Percentiles rank a stretch among this genome's conserved stretches.
phyloP scores from a whole-genome alignment of 2,888 invertebrate genomes.

The Drosophila anomelani region DNA sequence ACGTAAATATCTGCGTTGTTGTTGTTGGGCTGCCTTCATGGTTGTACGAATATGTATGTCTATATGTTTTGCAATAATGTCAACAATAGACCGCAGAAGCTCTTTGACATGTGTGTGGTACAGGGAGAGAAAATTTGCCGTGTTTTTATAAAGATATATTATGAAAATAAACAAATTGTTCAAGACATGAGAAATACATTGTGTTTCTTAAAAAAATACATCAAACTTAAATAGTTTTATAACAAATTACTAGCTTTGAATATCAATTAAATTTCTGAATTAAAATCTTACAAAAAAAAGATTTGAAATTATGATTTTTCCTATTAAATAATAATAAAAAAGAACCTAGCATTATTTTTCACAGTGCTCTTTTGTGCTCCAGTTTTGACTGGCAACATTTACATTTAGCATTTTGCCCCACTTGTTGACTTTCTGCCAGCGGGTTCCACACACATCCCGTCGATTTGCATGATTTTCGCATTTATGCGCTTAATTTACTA shows the following conservation, averaged over 20 bases:
- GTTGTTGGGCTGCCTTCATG: slow-evolving; percentile 3
- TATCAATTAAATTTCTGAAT: not conserved
- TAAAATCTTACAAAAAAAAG: not conserved
- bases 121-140: not conserved
- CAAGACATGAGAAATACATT: too few species aligned
- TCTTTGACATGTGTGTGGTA: slow-evolving; percentile 44
- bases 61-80: slow-evolving; percentile 69
- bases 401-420: slow-evolving; percentile 70
- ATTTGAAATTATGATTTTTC: too few species aligned
- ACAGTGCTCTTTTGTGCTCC: slow-evolving; percentile 44
- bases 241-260: not conserved
- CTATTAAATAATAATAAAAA: too few species aligned
- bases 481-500: slow-evolving; percentile 75
- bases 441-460: slow-evolving; percentile 34
- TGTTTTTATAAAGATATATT: not conserved
- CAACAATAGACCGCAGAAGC: slow-evolving; percentile 65
- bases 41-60: slow-evolving; percentile 11
- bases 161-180: not conserved
- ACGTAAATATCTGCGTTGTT: slow-evolving; percentile 30
- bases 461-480: slow-evolving; percentile 78
- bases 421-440: slow-evolving; percentile 67
- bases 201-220: too few species aligned
- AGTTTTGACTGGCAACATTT: slow-evolving; percentile 62
- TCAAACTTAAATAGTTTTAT: not conserved
- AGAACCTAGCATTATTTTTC: not conserved